Conservation (phyloP, 2,797 vertebrate genomes). For the Chelidonichthys spinosus region DNA sequence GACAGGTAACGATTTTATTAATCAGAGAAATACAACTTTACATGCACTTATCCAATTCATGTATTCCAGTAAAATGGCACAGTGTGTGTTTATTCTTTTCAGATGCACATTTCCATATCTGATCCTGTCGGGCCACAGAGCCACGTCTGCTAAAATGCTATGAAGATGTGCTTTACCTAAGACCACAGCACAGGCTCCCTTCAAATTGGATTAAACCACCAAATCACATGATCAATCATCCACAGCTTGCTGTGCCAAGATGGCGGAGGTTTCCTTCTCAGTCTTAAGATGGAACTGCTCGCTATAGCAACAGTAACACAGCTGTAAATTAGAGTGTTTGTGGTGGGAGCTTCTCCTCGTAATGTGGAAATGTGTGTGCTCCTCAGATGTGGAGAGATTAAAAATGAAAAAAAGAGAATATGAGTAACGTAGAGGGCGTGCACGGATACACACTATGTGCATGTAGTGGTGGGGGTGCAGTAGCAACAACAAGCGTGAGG, state of each 20-base stretch:
- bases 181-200: conserved; percentile 58
- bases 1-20: neutral
- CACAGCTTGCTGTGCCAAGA: conserved; percentile 73
- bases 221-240: conserved; percentile 82
- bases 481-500: conserved; percentile 50
- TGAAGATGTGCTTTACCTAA: conserved; percentile 72
- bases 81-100: neutral
- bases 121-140: conserved; percentile 43
- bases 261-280: conserved; percentile 48
- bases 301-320: conserved; percentile 15
- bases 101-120: conserved; percentile 25
- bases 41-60: neutral
- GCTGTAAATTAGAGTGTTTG: conserved; percentile 14
- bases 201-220: conserved; percentile 81
- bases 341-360: conserved; percentile 18
- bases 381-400: conserved; percentile 15
- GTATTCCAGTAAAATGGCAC: neutral
- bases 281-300: conserved; percentile 51
- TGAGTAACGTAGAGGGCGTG: conserved; percentile 3
- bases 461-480: conserved; percentile 33
- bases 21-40: neutral
- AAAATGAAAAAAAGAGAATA: neutral
- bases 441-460: conserved; percentile 18
- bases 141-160: conserved; percentile 57
- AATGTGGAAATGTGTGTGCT: conserved; percentile 33